Evolutionary conservation across 2,113 vertebrate genomes (phyloP), one percentile per base, ranked within the genome.

Genomic region (Menidia beryllina): DNA sequence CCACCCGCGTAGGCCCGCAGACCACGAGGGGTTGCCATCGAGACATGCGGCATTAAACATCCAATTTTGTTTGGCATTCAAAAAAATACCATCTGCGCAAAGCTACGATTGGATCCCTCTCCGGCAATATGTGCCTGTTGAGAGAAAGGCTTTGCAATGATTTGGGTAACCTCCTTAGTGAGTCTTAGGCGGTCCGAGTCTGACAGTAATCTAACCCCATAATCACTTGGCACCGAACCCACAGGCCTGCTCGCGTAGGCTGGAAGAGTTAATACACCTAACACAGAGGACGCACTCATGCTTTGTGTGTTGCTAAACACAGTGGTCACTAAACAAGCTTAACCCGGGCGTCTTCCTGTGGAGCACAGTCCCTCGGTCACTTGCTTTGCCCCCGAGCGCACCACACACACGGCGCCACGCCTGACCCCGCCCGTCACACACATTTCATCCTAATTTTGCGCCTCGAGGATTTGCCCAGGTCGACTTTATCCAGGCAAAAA

Each of bases 151-250:
- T 85, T 74, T 72, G 61, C 61, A 52, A 67, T 50, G 43, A 78
- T 88, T 58, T 48, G 77, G 84, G 79, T 90, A 91, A 90, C 86
- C 90, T 84, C 86, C 80, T 87, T 79, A 84, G 88, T 86, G 80
- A 78, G 86, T 89, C 83, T 87, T 79, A 85, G 85, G 82, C 77
- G 64, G 80, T 76, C 72, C 65, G 54, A 71, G 83, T 83, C 81
- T 81, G 81, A 87, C 83, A 77, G 71, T 77, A 81, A 85, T 86
- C 83, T 87, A 77, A 91, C 67, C 75, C 59, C 78, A 82, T 88
- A 83, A 83, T 83, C 91, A 89, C 88, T 61, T 74, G 79, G 82
- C 82, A 73, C 86, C 66, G 36, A 56, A 71, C 79, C 84, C 69
- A 27, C 72, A n/a, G 76, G 65, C 66, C 70, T 78, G 86, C 74